These are phyloP conservation scores for Drosophila neotestacea DNA, from an alignment of 2,888 invertebrate genomes.

Conservation along the genomic window DNA sequence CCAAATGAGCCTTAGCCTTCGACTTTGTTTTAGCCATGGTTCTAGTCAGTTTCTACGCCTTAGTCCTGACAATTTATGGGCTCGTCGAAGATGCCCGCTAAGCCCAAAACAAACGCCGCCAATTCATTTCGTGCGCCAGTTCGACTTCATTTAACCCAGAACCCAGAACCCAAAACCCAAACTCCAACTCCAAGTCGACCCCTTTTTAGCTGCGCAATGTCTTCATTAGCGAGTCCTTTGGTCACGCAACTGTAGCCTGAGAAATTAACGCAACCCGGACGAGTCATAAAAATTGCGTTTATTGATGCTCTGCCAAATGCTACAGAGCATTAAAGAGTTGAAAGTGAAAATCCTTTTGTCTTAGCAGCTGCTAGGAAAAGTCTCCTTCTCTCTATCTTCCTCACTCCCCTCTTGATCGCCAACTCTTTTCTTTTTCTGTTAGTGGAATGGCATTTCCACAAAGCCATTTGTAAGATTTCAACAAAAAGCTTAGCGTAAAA, in stretches of 20 bases:
- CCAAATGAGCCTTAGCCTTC: conserved; percentile 65
- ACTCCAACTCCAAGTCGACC: conserved; percentile 31
- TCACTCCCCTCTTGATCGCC: not conserved
- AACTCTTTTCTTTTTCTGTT: not conserved
- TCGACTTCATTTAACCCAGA: conserved; percentile 83
- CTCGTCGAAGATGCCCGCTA: conserved; percentile 68
- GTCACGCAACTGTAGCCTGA: conserved; percentile 76
- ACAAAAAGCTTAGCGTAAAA: conserved; percentile 21
- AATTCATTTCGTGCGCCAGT: conserved; percentile 80
- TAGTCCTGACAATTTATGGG: conserved; percentile 69
- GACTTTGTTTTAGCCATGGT: conserved; percentile 22
- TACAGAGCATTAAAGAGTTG: conserved; percentile 30
- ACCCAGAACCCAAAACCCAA: not conserved
- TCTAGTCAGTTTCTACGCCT: conserved; percentile 22
- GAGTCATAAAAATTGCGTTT: conserved; percentile 81
- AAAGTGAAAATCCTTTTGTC: conserved; percentile 68
- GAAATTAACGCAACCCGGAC: conserved; percentile 68
- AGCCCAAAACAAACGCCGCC: conserved; percentile 72
- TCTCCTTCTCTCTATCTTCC: not conserved
- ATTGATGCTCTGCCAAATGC: conserved; percentile 74
- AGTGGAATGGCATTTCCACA: not conserved
- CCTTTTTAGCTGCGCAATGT: conserved; percentile 64
- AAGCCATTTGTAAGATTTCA: conserved; percentile 1
- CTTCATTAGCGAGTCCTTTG: conserved; percentile 77
- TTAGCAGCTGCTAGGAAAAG: conserved; percentile 47